Base-by-base conservation (phyloP, 2,797 vertebrate genomes). In the Ceyx erithaca region DNA sequence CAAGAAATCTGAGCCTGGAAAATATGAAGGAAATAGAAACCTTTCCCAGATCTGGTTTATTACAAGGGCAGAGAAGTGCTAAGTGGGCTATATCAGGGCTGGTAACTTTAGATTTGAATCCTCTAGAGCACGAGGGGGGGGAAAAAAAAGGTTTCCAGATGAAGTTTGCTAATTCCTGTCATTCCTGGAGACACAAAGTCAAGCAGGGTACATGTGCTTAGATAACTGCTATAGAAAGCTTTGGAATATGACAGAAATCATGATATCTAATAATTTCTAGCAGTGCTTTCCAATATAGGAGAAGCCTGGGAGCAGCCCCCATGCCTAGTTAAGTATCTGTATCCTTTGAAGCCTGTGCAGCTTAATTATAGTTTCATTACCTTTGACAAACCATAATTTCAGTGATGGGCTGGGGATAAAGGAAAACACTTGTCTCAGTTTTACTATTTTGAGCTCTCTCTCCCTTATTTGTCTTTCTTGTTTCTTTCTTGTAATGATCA, bases 21-120 rank as follows among this genome's bases (percentile, higher is more conserved):
- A 95, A 92, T 96, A 90, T 92, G 68, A 91, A 92, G 91, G 87
- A 96, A 92, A 91, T 90, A 82, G 9, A 96, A 95, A 67, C 89
- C 92, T 91, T 94, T 93, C 84, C 92, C 73, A 92, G 64, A 81
- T 80, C 94, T 93, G 45, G 46, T 84, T 81, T 88, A 61, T 88
- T 77, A 52, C 67, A 81, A 92, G 92, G 64, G 70, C 80, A 71
- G 68, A 85, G 91, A 78, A 93, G 81, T 87, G 89, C 63, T 86
- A 90, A 92, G 87, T 92, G 80, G 88, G 41, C 90, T 94, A 45
- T 89, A 94, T 95, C 64, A 54, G 79, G 64, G 49, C 21, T 77
- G 9, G 87, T 77, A 87, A 96, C 64, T 23, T 23, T 67, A 88
- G 21, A 81, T 61, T 59, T 66, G 75, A 45, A 40, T 90, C 54